phyloP scores from a whole-genome alignment of 1,140 invertebrate genomes.

The Aplysia californica region DNA sequence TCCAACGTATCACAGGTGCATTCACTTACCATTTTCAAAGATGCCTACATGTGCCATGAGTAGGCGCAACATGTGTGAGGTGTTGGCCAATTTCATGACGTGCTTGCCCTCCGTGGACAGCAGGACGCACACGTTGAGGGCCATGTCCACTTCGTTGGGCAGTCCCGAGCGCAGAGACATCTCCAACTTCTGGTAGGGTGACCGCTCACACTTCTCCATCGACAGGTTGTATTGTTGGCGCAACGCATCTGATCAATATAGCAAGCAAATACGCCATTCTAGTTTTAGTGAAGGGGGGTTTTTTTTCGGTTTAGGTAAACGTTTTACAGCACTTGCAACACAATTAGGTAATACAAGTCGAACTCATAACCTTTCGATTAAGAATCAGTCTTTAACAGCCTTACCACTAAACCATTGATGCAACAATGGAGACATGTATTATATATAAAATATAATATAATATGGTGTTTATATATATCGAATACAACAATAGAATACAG shows the following conservation, averaged over 20 bases:
- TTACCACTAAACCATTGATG: too few relatives aligned
- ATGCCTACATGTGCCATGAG: constrained; percentile 93
- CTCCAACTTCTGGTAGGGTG: constrained; percentile 88
- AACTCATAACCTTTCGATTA: too few relatives aligned
- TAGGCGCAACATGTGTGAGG: constrained; percentile 86
- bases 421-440: too few relatives aligned
- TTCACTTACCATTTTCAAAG: constrained; percentile 83
- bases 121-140: constrained; percentile 95
- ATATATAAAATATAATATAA: too few relatives aligned
- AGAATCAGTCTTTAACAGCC: background rate
- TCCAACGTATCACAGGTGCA: too few relatives aligned
- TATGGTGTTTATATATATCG: too few relatives aligned
- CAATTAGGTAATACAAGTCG: too few relatives aligned
- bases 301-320: too few relatives aligned
- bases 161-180: constrained; percentile 92
- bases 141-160: constrained; percentile 98
- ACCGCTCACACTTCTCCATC: constrained; percentile 78
- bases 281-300: background rate
- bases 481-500: too few relatives aligned
- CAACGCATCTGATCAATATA: constrained; percentile 71
- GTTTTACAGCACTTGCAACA: too few relatives aligned
- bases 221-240: constrained; percentile 78
- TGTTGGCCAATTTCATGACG: constrained; percentile 83
- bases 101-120: constrained; percentile 94
- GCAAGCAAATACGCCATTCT: background rate